Evolutionary conservation across 2,113 vertebrate species (phyloP), one percentile per base, ranked within the genome.

Genomic region (Bambusicola thoracicus): DNA sequence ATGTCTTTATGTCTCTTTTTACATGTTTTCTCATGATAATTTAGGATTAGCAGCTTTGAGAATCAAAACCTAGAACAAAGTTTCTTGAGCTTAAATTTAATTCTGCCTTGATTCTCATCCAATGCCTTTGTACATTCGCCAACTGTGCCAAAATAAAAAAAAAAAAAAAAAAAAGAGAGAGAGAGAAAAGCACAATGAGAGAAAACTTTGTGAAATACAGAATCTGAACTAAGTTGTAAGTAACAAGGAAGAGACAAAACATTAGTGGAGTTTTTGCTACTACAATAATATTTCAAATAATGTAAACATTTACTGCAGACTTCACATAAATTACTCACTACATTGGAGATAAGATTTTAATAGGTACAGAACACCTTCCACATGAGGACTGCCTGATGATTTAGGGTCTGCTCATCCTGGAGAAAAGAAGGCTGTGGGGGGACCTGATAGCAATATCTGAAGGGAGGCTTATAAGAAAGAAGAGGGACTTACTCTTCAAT

Each of bases 31-130:
- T 94, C 90, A 87, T 70, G 87, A 93, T 93, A 94, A 97, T 96
- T 96, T 88, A 80, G 95, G 96, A 96, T 97, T 97, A 97, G 81
- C 79, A 93, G 93, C 90, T 95, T 92, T 85, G 91, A 92, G 76
- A 89, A 96, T 88, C 91, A 92, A 86, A 95, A 85, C 56, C 3
- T 10, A 92, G 93, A 85, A 93, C 87, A 83, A 91, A 73, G 87
- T 87, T 94, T 76, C 79, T 80, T 40, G 24, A 87, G 93, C 72
- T 95, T 84, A 67, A 88, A 89, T 89, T 92, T 96, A 95, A 95
- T 94, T 92, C 96, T 59, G 86, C 16, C 72, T 95, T 94, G 92
- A 95, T 92, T 94, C 90, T 92, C 92, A 94, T 92, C 92, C 92
- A 96, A 43, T 5, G 66, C 24, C 82, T 94, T 68, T 84, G 94